Conservation (phyloP, 2,888 invertebrate species). For the Mamestra brassicae region DNA sequence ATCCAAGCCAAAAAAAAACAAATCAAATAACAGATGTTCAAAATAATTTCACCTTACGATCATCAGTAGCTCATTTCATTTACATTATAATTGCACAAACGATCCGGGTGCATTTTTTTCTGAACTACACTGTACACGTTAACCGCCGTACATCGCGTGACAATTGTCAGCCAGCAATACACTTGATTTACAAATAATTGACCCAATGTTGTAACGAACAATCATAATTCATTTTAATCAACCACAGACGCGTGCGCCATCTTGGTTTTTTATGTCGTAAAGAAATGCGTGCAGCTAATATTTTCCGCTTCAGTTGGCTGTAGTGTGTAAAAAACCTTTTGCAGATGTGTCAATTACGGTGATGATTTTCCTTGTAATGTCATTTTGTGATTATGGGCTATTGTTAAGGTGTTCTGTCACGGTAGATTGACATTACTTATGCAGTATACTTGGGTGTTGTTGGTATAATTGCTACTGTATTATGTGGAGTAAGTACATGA, state of each 20-base stretch:
- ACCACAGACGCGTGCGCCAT: constrained; percentile 74
- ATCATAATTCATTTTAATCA: constrained; percentile 84
- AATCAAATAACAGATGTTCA: constrained; percentile 55
- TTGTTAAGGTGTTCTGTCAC: constrained; percentile 70
- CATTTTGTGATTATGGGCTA: constrained; percentile 63
- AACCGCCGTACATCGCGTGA: constrained; percentile 74
- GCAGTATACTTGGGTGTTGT: constrained; percentile 32
- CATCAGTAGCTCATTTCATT: constrained; percentile 66
- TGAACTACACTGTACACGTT: constrained; percentile 54
- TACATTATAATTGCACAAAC: constrained; percentile 63
- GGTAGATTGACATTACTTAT: constrained; percentile 64
- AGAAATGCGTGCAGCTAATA: constrained; percentile 86
- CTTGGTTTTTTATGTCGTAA: constrained; percentile 68
- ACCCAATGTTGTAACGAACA: constrained; percentile 79
- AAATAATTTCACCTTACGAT: constrained; percentile 49
- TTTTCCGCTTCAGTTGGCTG: constrained; percentile 79
- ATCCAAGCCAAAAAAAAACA: constrained; percentile 23
- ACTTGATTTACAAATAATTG: constrained; percentile 88
- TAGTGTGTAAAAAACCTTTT: constrained; percentile 71
- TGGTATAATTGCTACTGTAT: constrained; percentile 37
- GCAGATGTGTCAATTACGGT: constrained; percentile 79
- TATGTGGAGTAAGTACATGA: constrained; percentile 22
- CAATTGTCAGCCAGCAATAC: constrained; percentile 72
- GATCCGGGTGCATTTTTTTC: constrained; percentile 60
- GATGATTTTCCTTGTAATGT: constrained; percentile 73